phyloP scores from a whole-genome alignment of 1,140 invertebrate genomes.

The Cydia amplana region DNA sequence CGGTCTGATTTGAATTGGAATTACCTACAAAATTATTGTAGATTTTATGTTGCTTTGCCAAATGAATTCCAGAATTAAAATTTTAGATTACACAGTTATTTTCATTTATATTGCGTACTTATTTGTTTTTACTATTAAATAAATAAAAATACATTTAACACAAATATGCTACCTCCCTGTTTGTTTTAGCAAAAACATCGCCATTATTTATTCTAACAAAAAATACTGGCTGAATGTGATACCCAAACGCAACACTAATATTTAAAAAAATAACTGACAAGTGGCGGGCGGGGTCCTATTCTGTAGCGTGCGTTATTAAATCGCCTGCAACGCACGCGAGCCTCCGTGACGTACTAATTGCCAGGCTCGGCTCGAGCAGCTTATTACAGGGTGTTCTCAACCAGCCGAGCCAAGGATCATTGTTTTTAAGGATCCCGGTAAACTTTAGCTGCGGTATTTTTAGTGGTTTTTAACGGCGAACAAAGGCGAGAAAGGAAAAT shows the following conservation, averaged over 20 bases:
- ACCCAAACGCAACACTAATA: neutral
- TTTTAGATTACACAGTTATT: too few species aligned
- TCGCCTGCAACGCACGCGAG: constrained; percentile 58
- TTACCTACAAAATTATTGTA: neutral
- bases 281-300: constrained; percentile 43
- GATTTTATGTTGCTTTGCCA: neutral
- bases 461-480: neutral
- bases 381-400: constrained; percentile 36
- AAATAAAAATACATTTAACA: too few species aligned
- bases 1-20: neutral
- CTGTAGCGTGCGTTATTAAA: constrained; percentile 52
- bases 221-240: neutral
- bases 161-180: too few species aligned
- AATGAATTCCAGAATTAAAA: neutral
- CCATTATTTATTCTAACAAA: neutral
- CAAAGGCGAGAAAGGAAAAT: neutral
- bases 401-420: neutral
- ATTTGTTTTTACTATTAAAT: too few species aligned
- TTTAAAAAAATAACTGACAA: constrained; percentile 7
- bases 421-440: constrained; percentile 8
- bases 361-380: constrained; percentile 46
- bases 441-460: neutral
- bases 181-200: too few species aligned
- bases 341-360: constrained; percentile 58
- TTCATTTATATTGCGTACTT: too few species aligned